phyloP scores from a whole-genome alignment of 1,140 invertebrate species.

The Philotrypesis tridentata region DNA sequence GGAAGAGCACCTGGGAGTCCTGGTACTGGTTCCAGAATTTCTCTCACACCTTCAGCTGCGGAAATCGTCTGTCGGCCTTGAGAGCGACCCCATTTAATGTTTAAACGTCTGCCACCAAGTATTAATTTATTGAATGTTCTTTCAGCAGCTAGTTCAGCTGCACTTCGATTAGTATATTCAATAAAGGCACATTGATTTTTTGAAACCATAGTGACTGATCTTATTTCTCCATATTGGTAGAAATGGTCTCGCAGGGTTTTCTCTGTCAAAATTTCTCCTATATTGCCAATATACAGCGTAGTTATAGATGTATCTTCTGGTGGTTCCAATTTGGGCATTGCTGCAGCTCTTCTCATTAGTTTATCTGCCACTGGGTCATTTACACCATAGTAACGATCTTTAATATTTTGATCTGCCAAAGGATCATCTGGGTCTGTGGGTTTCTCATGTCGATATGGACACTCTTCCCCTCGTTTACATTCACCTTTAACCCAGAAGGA shows the following conservation, averaged over 20 bases:
- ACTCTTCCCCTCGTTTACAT: constrained; percentile 99
- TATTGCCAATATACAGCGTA: constrained; percentile 95
- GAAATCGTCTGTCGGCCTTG: constrained; percentile 80
- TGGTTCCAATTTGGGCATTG: constrained; percentile 94
- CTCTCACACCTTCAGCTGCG: constrained; percentile 70
- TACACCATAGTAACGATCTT: constrained; percentile 97
- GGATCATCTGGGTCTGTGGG: constrained; percentile 99
- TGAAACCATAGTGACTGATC: constrained; percentile 91
- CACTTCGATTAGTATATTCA: constrained; percentile 91
- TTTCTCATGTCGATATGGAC: constrained; percentile 99
- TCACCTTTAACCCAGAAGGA: constrained; percentile 99
- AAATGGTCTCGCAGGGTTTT: constrained; percentile 94
- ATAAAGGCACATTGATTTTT: constrained; percentile 98
- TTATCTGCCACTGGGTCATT: constrained; percentile 99
- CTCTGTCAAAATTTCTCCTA: constrained; percentile 92
- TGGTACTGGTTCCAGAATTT: constrained; percentile 88
- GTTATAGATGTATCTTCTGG: constrained; percentile 98
- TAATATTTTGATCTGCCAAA: constrained; percentile 98
- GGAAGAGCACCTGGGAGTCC: constrained; percentile 88
- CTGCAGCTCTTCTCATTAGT: constrained; percentile 92
- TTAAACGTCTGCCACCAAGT: constrained; percentile 88
- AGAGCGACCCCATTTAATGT: constrained; percentile 97
- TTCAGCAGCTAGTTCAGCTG: constrained; percentile 95
- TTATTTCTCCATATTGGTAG: constrained; percentile 99
- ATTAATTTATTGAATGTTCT: constrained; percentile 97